Conservation (phyloP, 2,888 invertebrate species). For the Synergus laeviventris region DNA sequence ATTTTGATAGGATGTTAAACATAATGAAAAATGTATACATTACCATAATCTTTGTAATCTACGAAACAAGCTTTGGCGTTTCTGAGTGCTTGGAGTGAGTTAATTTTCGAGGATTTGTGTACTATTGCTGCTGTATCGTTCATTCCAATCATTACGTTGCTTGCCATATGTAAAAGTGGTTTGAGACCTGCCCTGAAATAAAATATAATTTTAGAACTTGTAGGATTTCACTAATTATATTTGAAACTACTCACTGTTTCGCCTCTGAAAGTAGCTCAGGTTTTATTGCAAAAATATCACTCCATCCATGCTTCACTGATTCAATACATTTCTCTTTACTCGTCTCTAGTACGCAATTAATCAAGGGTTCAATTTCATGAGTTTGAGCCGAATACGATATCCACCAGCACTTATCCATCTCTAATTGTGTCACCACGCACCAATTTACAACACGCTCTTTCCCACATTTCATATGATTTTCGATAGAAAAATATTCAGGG, state of each 20-base stretch:
- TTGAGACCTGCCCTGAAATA: slow-evolving; percentile 69
- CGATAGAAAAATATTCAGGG: slow-evolving; percentile 54
- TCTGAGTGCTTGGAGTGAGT: slow-evolving; percentile 80
- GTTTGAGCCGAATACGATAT: slow-evolving; percentile 85
- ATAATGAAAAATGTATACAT: not conserved
- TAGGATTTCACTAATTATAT: not conserved
- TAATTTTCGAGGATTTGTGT: slow-evolving; percentile 78
- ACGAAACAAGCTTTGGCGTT: slow-evolving; percentile 89
- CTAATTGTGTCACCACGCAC: slow-evolving; percentile 84
- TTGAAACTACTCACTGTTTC: slow-evolving; percentile 78
- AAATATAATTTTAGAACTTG: not conserved
- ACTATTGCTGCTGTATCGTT: slow-evolving; percentile 84
- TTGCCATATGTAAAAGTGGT: slow-evolving; percentile 81
- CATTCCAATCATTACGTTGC: slow-evolving; percentile 73
- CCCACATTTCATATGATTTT: slow-evolving; percentile 57
- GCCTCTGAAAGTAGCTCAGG: slow-evolving; percentile 85
- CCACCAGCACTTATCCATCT: slow-evolving; percentile 88
- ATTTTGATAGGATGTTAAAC: too few relatives aligned
- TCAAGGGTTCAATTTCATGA: slow-evolving; percentile 86
- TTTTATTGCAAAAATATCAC: slow-evolving; percentile 85
- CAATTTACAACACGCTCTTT: slow-evolving; percentile 69
- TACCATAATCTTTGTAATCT: slow-evolving; percentile 85
- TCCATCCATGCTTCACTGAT: slow-evolving; percentile 79
- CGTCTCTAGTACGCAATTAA: slow-evolving; percentile 84
- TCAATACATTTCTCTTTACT: slow-evolving; percentile 83